These are phyloP conservation scores for Drosophila navojoa DNA, from an alignment of 1,140 invertebrate species.

Conservation along the genomic window DNA sequence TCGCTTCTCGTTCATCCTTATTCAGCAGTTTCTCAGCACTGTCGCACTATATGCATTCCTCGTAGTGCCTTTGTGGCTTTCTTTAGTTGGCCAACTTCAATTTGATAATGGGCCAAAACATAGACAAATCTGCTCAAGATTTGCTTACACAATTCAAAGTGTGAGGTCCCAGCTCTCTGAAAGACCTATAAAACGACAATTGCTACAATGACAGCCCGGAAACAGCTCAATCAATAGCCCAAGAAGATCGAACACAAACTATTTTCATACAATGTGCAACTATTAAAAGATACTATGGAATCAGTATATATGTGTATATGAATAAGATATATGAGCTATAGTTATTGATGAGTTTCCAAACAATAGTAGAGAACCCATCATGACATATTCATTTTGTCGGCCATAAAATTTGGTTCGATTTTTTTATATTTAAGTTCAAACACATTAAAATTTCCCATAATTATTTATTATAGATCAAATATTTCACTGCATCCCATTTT, in stretches of 20 bases:
- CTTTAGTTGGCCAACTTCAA: slow-evolving; percentile 23
- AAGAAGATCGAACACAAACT: background rate
- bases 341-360: no score
- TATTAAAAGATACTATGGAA: background rate
- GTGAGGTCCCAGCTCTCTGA: slow-evolving; percentile 25
- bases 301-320: background rate
- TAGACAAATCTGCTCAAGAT: slow-evolving; percentile 2
- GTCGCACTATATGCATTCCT: slow-evolving; percentile 17
- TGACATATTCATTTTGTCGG: no score
- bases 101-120: slow-evolving; percentile 10
- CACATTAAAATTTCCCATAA: no score
- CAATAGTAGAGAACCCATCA: no score
- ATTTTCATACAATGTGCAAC: background rate
- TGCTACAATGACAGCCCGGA: slow-evolving; percentile 30
- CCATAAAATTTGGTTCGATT: no score
- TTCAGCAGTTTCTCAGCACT: slow-evolving; percentile 26
- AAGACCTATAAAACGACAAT: slow-evolving; percentile 12
- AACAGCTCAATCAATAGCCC: slow-evolving; percentile 42
- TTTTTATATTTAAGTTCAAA: no score
- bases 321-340: no score
- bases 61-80: slow-evolving; percentile 30
- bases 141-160: slow-evolving; percentile 17
- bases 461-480: no score
- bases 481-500: no score
- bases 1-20: slow-evolving; percentile 7